Percentiles rank a stretch among this genome's conserved stretches.
phyloP scores from a whole-genome alignment of 2,797 vertebrate species.

The Morelia viridis region DNA sequence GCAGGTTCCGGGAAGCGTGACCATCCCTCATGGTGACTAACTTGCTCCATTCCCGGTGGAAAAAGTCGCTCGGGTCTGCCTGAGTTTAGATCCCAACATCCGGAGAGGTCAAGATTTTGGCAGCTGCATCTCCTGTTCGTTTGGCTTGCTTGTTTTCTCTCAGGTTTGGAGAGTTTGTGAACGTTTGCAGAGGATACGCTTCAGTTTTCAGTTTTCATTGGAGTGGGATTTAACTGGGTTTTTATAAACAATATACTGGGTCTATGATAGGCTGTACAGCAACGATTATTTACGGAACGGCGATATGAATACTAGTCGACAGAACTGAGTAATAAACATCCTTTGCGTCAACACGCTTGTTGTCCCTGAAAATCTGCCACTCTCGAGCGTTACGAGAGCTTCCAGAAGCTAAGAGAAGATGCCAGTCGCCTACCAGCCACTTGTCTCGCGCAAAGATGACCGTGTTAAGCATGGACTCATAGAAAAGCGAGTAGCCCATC shows the following conservation, averaged over 20 bases:
- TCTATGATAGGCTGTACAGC: neutral
- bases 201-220: neutral
- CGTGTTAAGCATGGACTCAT: conserved; percentile 97
- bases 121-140: neutral
- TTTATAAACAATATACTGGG: neutral
- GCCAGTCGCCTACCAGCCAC: conserved; percentile 88
- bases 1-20: neutral
- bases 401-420: conserved; percentile 17
- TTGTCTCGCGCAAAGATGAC: conserved; percentile 98
- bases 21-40: neutral
- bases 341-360: neutral
- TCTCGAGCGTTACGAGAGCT: conserved; percentile 26
- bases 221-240: neutral
- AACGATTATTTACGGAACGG: neutral
- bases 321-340: neutral
- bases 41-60: no score
- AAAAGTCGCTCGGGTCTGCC: neutral
- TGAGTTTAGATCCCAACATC: neutral
- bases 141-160: no score
- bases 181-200: neutral
- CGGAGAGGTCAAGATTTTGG: neutral
- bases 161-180: neutral
- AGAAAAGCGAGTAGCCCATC: conserved; percentile 99
- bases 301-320: neutral
- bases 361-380: conserved; percentile 9